phyloP scores from a whole-genome alignment of 2,888 invertebrate species.

The Machimus rusticus region DNA sequence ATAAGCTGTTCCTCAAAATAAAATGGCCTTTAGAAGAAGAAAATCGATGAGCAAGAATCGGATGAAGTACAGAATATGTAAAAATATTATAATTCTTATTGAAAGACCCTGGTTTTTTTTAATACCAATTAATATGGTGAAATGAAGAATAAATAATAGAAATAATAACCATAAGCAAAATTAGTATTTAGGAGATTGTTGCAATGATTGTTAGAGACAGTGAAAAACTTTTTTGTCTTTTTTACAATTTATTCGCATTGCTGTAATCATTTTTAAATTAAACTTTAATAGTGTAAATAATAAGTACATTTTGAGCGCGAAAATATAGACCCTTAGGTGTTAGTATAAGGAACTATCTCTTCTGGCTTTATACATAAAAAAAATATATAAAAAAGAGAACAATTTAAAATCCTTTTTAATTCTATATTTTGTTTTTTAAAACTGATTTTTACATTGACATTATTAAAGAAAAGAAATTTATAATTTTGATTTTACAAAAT shows the following conservation, averaged over 20 bases:
- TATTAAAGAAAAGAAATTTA: background rate
- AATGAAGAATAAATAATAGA: background rate
- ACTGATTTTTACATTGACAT: background rate
- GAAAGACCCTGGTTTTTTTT: background rate
- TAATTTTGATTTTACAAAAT: background rate
- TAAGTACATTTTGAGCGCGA: background rate
- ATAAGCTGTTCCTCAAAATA: background rate
- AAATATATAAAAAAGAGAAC: background rate
- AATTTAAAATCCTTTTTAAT: background rate
- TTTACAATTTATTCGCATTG: conserved; percentile 2
- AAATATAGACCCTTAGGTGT: background rate
- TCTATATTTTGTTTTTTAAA: background rate
- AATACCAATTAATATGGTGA: background rate
- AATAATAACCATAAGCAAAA: background rate
- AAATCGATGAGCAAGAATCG: background rate
- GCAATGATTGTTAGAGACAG: conserved; percentile 10
- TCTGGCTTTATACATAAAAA: background rate
- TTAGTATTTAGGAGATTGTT: background rate
- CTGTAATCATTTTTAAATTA: background rate
- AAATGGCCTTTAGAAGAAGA: conserved; percentile 1
- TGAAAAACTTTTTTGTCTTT: background rate
- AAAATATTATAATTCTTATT: background rate
- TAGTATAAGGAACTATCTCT: background rate
- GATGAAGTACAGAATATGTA: background rate
- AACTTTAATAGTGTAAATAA: background rate